A percentile compares a stretch with the other conserved stretches of the same genome.
Evolutionary conservation across 2,797 vertebrate genomes (phyloP).

Genomic region (Muscicapa striata): DNA sequence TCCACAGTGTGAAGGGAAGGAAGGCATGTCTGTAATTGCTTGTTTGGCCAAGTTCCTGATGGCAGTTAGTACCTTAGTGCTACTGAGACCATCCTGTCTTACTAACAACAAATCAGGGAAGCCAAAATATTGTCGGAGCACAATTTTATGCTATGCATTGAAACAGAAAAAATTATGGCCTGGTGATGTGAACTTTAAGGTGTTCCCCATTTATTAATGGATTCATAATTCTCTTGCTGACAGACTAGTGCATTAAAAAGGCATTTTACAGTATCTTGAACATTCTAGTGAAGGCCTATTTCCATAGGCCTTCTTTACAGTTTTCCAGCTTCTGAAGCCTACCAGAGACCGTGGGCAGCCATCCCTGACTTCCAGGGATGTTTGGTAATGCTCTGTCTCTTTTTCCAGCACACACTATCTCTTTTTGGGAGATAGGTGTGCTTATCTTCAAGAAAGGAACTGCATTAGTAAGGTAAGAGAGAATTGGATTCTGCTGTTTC

Average conservation of each 20-base stretch:
- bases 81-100: background rate
- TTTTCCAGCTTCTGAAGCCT: background rate
- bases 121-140: background rate
- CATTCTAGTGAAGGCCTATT: background rate
- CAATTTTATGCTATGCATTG: background rate
- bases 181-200: background rate
- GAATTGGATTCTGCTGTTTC: background rate
- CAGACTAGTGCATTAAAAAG: background rate
- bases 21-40: background rate
- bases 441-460: background rate
- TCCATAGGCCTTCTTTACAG: background rate
- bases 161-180: background rate
- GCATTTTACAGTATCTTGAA: background rate
- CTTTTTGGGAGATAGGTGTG: background rate
- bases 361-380: background rate
- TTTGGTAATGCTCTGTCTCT: background rate
- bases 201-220: background rate
- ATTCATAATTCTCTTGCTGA: background rate
- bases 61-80: background rate
- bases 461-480: background rate
- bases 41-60: background rate
- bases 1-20: background rate
- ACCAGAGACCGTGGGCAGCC: background rate
- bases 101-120: background rate
- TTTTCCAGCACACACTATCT: background rate